These are phyloP conservation scores for Tapirus terrestris DNA, from an alignment of 2,113 vertebrate genomes.

Conservation along the genomic window DNA sequence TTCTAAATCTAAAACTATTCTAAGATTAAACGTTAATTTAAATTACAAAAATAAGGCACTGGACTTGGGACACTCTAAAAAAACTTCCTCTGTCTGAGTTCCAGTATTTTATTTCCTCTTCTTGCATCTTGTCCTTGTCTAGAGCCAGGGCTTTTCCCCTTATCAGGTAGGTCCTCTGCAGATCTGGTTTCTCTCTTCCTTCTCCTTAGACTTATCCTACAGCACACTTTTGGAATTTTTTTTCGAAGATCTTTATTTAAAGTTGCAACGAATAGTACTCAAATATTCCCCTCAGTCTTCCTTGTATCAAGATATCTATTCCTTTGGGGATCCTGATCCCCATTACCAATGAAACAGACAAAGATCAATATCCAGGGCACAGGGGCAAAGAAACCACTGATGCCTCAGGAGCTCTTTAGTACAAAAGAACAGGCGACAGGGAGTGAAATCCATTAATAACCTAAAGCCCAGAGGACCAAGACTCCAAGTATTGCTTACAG, in stretches of 20 bases:
- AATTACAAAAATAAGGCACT: background rate
- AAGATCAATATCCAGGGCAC: background rate
- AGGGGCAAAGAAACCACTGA: background rate
- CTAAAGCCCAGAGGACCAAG: background rate
- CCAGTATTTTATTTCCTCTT: background rate
- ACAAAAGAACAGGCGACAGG: background rate
- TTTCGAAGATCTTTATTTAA: constrained; percentile 12
- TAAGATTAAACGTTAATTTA: background rate
- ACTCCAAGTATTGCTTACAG: constrained; percentile 5
- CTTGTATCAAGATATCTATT: background rate
- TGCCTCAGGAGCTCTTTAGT: background rate
- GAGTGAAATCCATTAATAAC: constrained; percentile 19
- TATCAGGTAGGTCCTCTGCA: background rate
- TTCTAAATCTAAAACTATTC: background rate
- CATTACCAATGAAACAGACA: background rate
- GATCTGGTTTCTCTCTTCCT: background rate
- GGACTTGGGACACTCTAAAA: background rate
- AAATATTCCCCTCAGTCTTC: background rate
- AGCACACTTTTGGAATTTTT: background rate
- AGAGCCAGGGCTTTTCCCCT: background rate
- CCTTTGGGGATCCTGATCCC: background rate
- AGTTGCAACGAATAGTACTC: background rate
- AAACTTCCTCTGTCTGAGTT: background rate
- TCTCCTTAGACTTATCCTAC: background rate
- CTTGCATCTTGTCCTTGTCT: background rate